Evolutionary conservation across 2,888 invertebrate genomes (phyloP).

Genomic region (Tipula unca): DNA sequence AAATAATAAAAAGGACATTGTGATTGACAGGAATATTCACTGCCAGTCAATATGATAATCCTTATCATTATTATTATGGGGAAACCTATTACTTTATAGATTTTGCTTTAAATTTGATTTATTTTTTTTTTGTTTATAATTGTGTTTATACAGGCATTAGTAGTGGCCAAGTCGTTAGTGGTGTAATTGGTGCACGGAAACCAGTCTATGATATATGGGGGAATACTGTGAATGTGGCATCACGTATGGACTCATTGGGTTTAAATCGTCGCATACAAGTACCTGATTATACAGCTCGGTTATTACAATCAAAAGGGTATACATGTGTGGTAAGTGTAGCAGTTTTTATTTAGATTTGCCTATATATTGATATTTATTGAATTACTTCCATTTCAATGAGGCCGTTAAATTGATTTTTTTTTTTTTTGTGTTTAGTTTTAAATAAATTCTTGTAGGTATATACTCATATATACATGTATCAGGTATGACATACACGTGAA

Average conservation of each 20-base stretch:
- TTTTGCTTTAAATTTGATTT: not conserved
- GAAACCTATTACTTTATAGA: not conserved
- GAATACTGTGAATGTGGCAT: conserved; percentile 92
- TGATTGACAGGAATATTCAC: not conserved
- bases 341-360: not conserved
- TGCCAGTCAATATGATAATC: not conserved
- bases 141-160: conserved; percentile 58
- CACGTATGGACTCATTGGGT: conserved; percentile 94
- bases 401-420: conserved; percentile 16
- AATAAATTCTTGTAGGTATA: not conserved
- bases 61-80: too few species aligned
- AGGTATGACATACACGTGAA: not conserved
- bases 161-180: conserved; percentile 87
- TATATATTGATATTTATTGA: not conserved
- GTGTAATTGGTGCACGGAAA: conserved; percentile 91
- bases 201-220: conserved; percentile 98
- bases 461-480: not conserved
- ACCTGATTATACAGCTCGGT: conserved; percentile 71
- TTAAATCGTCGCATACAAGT: conserved; percentile 84
- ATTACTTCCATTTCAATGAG: not conserved
- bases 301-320: conserved; percentile 42
- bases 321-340: conserved; percentile 37
- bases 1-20: not conserved
- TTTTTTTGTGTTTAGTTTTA: conserved; percentile 22
- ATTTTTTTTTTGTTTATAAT: not conserved